Base-by-base conservation (phyloP, 2,888 invertebrate genomes). In the Palloptera scutellata region DNA sequence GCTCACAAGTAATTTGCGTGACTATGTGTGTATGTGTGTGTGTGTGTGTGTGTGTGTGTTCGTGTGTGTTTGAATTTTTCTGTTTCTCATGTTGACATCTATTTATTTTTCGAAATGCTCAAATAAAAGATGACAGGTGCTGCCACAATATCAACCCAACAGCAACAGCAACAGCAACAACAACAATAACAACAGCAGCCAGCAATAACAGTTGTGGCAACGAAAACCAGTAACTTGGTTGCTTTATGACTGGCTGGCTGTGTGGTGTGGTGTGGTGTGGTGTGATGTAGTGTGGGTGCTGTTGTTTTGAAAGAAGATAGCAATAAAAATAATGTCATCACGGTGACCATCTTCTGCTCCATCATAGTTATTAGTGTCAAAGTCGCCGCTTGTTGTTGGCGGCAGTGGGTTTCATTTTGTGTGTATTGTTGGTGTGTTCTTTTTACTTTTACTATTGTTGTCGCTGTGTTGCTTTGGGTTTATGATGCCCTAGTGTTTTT, bases 401-500 rank as follows among this genome's bases (percentile, higher is more conserved):
- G 2, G 6, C 30, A 4, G 30, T 2, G 30, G 30, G 30, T 30
- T 30, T 30, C 3, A 4, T 30, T 30, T 30, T 43, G 41, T 17
- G 13, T 15, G n/a, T 19, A 48, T 41, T 19, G 52, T 17, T n/a
- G 51, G 45, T 62, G 57, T 53, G 12, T 55, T 20, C 55, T 63
- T 15, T 13, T 13, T 19, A 15, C 2, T 60, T 3, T 45, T 64
- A 6, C 5, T 59, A 20, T 58, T 51, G 20, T 45, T 62, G 53
- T 55, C 52, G 53, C 59, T 63, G 13, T 45, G 20, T 4, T 62
- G 61, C 59, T 65, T 17, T 66, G 42, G 69, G 64, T 68, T 72
- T 72, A 73, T 72, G 70, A 70, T 66, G 64, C 72, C 69, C 70
- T 65, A 54, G 69, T 58, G 68, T 51, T 67, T 51, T 67, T 69